Percentiles rank a stretch among this genome's conserved stretches.
Evolutionary conservation across 2,113 vertebrate species (phyloP).

Genomic region (Halichoeres trimaculatus): DNA sequence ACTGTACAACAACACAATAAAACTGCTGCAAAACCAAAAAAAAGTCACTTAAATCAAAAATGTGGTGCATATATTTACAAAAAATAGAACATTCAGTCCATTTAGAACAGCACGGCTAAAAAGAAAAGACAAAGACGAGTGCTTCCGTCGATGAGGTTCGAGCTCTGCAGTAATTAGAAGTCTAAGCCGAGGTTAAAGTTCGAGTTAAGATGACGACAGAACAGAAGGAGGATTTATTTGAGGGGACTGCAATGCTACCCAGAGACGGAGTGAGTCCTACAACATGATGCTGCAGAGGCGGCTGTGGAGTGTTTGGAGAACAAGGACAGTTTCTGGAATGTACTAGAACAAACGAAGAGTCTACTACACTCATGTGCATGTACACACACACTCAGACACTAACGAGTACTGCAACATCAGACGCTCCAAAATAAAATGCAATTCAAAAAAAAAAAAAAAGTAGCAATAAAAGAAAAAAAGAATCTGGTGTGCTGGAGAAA

Average conservation of each 20-base stretch:
- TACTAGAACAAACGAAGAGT: conserved; percentile 77
- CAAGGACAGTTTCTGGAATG: conserved; percentile 87
- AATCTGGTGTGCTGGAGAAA: conserved; percentile 41
- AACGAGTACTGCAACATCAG: conserved; percentile 29
- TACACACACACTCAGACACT: conserved; percentile 31
- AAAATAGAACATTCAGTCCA: conserved; percentile 68
- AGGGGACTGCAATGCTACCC: conserved; percentile 51
- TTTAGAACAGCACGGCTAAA: conserved; percentile 71
- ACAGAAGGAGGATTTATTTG: conserved; percentile 44
- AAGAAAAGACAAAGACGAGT: conserved; percentile 52
- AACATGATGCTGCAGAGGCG: conserved; percentile 41
- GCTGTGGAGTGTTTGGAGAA: conserved; percentile 58
- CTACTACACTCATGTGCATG: conserved; percentile 73
- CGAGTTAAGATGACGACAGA: conserved; percentile 60
- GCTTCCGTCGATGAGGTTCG: conserved; percentile 63
- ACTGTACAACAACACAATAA: conserved; percentile 74
- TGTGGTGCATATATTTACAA: conserved; percentile 76
- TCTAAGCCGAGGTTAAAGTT: conserved; percentile 60
- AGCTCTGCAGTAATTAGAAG: conserved; percentile 53
- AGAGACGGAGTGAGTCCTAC: conserved; percentile 50
- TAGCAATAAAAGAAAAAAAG: conserved; percentile 51
- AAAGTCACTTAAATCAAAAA: conserved; percentile 68
- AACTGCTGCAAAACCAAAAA: conserved; percentile 48
- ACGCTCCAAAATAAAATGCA: conserved; percentile 49
- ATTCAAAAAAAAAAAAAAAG: conserved; percentile 43